Conservation (phyloP, 2,797 vertebrate genomes). For the Echiichthys vipera region DNA sequence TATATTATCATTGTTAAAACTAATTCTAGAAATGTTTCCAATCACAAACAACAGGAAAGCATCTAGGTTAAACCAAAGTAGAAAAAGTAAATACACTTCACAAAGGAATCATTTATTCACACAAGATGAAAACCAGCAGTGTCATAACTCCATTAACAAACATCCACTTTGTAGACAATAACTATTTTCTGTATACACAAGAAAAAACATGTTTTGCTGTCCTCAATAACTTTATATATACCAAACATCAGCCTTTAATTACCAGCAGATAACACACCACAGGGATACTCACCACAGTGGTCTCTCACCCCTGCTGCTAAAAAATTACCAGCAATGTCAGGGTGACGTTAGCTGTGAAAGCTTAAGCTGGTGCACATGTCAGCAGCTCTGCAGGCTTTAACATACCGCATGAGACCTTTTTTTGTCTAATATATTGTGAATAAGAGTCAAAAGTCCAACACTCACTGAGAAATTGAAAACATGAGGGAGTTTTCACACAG, state of each 20-base stretch:
- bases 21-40: not conserved
- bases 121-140: conserved; percentile 1
- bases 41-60: not conserved
- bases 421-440: conserved; percentile 52
- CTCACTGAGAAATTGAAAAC: conserved; percentile 69
- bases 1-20: not conserved
- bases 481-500: conserved; percentile 66
- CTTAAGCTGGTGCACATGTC: conserved; percentile 57
- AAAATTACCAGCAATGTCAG: conserved; percentile 21
- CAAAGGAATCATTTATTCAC: conserved; percentile 2
- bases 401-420: conserved; percentile 38
- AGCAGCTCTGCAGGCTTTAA: conserved; percentile 56
- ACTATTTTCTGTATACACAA: not conserved
- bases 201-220: not conserved
- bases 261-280: conserved; percentile 6
- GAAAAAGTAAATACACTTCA: not conserved
- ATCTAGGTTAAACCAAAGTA: not conserved
- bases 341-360: conserved; percentile 35
- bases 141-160: not conserved
- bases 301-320: conserved; percentile 27
- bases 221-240: not conserved
- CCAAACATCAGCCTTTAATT: conserved; percentile 30
- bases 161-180: not conserved
- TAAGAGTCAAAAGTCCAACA: conserved; percentile 72
- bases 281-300: conserved; percentile 8